Base-by-base conservation (phyloP, 2,113 vertebrate species). In the Dendrocopos noguchii region DNA sequence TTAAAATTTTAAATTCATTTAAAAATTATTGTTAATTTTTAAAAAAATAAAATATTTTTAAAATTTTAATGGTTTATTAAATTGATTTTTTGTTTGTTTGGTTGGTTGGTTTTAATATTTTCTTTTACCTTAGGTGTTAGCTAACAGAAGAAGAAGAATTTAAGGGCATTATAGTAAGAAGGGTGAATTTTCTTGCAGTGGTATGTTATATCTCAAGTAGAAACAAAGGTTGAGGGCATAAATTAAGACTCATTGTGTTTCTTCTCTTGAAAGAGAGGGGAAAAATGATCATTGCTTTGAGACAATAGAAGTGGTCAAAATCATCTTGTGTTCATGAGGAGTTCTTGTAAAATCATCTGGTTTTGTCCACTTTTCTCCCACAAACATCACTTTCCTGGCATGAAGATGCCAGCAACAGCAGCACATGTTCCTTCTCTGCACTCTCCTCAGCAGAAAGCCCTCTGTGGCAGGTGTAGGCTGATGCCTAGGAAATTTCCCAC, bases 191-290 rank as follows among this genome's bases (percentile, higher is more conserved):
- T 39, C 95, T 95, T 97, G 95, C 50, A 83, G 80, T 84, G 65
- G 93, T 90, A 77, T 96, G 79, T 14, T 95, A 97, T 76, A 95
- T 95, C 87, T 97, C 92, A 92, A 93, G 84, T 94, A 91, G 93
- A 96, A 97, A 93, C 97, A 97, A 97, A 98, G 96, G 96, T 97
- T 97, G 97, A 96, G 85, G 94, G 66, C 88, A 96, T 97, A 97
- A 97, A 98, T 97, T 98, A 97, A 97, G 91, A 94, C 67, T 93
- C 12, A 75, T 25, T 87, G 57, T 84, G 97, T 97, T 95, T 76
- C 87, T 96, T 85, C 31, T 90, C 79, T 87, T 8, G 44, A 80
- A 74, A 91, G 91, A 96, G 33, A 86, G 93, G 64, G 85, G 5
- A 46, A 17, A n/a, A 84, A 71, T 80, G 66, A 15, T 78, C 47